Conservation (phyloP, 2,888 invertebrate genomes). For the Hedychridium roseum region DNA sequence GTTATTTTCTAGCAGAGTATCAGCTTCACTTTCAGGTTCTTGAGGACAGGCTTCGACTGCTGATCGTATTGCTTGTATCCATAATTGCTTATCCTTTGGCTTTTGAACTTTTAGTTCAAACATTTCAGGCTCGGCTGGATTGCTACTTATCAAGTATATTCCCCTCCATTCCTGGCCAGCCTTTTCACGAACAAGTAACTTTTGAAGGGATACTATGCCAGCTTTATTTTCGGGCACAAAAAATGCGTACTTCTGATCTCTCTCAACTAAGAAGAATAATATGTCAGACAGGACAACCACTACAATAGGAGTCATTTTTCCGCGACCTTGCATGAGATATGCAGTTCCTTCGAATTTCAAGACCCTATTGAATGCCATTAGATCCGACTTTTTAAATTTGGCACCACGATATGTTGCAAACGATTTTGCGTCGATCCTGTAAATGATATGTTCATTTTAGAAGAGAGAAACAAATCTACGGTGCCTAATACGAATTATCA, state of each 20-base stretch:
- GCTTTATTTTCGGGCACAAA: conserved; percentile 96
- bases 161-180: conserved; percentile 90
- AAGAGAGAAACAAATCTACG: neutral
- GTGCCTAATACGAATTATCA: neutral
- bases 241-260: conserved; percentile 90
- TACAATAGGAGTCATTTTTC: conserved; percentile 87
- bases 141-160: conserved; percentile 92
- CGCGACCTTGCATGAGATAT: conserved; percentile 88
- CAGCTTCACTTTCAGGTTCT: conserved; percentile 75
- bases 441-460: conserved; percentile 13
- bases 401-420: conserved; percentile 83
- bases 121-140: conserved; percentile 94
- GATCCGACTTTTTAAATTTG: conserved; percentile 93
- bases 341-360: conserved; percentile 90
- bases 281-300: conserved; percentile 93
- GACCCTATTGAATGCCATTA: conserved; percentile 83
- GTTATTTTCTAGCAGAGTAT: conserved; percentile 41
- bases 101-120: conserved; percentile 89
- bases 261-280: conserved; percentile 87
- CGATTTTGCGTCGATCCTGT: conserved; percentile 89
- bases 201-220: conserved; percentile 91
- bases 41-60: conserved; percentile 89
- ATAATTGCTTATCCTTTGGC: conserved; percentile 87
- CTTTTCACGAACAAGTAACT: conserved; percentile 91
- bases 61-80: conserved; percentile 88